Evolutionary conservation across 2,888 invertebrate species (phyloP).

Genomic region (Galerucella pusilla): DNA sequence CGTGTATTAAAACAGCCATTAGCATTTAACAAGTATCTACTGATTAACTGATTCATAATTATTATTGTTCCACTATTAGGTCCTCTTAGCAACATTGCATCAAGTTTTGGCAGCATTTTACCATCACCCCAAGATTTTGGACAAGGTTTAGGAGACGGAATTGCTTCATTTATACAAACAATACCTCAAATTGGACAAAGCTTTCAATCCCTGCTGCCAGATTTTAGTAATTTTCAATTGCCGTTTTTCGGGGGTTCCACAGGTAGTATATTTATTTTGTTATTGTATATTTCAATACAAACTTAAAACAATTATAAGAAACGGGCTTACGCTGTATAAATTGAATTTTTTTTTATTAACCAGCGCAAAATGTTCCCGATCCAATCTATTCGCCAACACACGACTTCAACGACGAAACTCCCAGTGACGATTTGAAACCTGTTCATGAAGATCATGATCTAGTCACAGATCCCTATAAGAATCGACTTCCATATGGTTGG

Average conservation of each 20-base stretch:
- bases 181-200: slow-evolving; percentile 53
- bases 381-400: slow-evolving; percentile 9
- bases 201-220: slow-evolving; percentile 51
- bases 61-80: slow-evolving; percentile 21
- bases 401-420: slow-evolving; percentile 40
- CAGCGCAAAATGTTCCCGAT: slow-evolving; percentile 25
- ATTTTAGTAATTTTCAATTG: slow-evolving; percentile 49
- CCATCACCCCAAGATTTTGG: slow-evolving; percentile 51
- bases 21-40: too few relatives aligned
- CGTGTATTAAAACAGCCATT: too few relatives aligned
- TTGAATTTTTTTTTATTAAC: slow-evolving; percentile 4
- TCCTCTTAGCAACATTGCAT: slow-evolving; percentile 41
- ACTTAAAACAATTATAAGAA: too few relatives aligned
- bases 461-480: slow-evolving; percentile 39
- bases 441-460: slow-evolving; percentile 55
- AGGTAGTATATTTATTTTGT: slow-evolving; percentile 39
- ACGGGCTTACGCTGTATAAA: neutral
- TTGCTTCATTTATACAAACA: slow-evolving; percentile 50
- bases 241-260: slow-evolving; percentile 40
- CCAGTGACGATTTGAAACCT: slow-evolving; percentile 56
- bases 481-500: slow-evolving; percentile 46
- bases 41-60: too few relatives aligned
- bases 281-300: neutral
- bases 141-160: slow-evolving; percentile 49
- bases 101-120: slow-evolving; percentile 45